Evolutionary conservation across 2,797 vertebrate genomes (phyloP).

Genomic region (Cheirogaleus major): DNA sequence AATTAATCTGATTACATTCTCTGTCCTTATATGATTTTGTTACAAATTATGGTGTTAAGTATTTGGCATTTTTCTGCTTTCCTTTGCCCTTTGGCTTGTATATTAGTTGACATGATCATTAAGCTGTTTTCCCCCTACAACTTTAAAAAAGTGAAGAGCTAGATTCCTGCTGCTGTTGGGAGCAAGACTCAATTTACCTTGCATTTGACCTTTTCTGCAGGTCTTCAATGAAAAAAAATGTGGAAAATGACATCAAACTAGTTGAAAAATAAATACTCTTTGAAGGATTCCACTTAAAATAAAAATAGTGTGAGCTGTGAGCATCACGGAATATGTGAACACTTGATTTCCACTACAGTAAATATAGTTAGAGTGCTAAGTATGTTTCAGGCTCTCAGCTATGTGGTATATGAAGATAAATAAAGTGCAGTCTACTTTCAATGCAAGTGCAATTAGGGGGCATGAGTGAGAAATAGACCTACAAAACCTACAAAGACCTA

Average conservation of each 20-base stretch:
- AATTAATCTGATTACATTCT: not conserved
- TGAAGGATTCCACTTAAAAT: not conserved
- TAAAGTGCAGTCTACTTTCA: not conserved
- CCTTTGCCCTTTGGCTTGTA: not conserved
- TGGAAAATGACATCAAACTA: not conserved
- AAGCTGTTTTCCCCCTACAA: not conserved
- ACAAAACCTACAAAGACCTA: not conserved
- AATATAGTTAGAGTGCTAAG: not conserved
- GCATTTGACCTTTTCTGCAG: not conserved
- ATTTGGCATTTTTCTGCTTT: not conserved
- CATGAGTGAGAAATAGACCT: not conserved
- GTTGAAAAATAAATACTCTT: not conserved
- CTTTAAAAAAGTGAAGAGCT: not conserved
- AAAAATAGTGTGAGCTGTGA: not conserved
- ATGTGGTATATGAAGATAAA: not conserved
- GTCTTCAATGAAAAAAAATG: not conserved
- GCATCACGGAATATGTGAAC: not conserved
- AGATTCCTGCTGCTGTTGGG: not conserved
- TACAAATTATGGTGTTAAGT: not conserved
- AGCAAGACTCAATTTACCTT: not conserved
- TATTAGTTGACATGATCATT: not conserved
- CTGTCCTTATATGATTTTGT: not conserved
- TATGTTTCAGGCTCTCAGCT: not conserved
- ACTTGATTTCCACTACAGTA: not conserved
- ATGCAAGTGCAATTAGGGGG: not conserved